Evolutionary conservation across 2,888 invertebrate species (phyloP).

Genomic region (Teleogryllus oceanicus): DNA sequence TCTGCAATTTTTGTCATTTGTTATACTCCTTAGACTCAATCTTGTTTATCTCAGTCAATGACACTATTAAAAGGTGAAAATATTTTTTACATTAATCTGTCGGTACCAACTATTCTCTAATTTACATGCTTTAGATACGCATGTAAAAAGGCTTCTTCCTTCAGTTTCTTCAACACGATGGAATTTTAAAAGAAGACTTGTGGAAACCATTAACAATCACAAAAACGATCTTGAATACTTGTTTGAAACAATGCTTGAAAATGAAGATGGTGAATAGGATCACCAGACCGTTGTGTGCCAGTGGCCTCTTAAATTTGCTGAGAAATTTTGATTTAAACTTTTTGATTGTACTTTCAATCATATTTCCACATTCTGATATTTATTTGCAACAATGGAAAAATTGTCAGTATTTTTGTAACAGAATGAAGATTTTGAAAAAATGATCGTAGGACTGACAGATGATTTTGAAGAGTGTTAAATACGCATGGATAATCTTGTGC

Average conservation of each 20-base stretch:
- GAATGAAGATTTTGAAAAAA: background rate
- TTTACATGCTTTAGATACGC: constrained; percentile 27
- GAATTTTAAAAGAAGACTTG: constrained; percentile 27
- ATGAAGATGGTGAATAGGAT: background rate
- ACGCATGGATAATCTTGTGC: background rate
- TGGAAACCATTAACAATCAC: background rate
- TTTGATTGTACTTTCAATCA: background rate
- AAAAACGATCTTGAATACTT: background rate
- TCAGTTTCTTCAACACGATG: constrained; percentile 24
- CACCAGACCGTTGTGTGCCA: background rate
- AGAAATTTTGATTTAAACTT: background rate
- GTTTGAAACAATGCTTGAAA: background rate
- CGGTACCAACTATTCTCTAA: constrained; percentile 28
- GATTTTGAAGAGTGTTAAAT: background rate
- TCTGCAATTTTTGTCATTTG: constrained; percentile 34
- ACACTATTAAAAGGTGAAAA: constrained; percentile 29
- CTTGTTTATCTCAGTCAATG: constrained; percentile 36
- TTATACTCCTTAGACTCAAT: constrained; percentile 37
- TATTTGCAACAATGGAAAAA: no score
- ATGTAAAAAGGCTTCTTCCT: constrained; percentile 21
- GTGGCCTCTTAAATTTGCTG: background rate
- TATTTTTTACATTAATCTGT: constrained; percentile 39
- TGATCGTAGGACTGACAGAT: background rate
- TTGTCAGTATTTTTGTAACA: background rate
- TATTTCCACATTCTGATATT: constrained; percentile 6